Conservation (phyloP, 2,797 vertebrate species). For the Enteromius anoplus region DNA sequence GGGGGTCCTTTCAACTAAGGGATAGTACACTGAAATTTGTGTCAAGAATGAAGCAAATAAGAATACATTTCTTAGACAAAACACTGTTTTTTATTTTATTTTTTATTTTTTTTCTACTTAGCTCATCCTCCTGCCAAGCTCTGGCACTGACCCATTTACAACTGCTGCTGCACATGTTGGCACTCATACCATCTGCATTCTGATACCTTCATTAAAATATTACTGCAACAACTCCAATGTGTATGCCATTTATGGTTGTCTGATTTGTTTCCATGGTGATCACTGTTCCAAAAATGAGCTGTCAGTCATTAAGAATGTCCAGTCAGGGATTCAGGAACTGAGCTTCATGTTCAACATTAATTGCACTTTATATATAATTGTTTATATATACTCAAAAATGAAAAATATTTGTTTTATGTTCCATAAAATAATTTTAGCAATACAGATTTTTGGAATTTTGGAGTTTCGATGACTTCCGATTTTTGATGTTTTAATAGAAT, state of each 20-base stretch:
- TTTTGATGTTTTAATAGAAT: background rate
- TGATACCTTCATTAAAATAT: conserved; percentile 50
- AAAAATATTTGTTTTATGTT: background rate
- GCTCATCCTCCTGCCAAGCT: conserved; percentile 33
- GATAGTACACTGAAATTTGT: conserved; percentile 25
- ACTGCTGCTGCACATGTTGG: conserved; percentile 47
- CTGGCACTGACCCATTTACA: conserved; percentile 46
- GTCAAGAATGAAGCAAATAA: conserved; percentile 38
- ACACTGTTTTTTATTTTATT: background rate
- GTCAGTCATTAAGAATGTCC: conserved; percentile 70
- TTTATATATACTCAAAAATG: no score
- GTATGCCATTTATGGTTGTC: conserved; percentile 46
- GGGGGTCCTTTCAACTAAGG: conserved; percentile 37
- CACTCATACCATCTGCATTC: conserved; percentile 44
- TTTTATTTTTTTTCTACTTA: background rate
- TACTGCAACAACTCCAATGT: conserved; percentile 35
- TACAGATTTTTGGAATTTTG: background rate
- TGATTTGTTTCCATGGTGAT: conserved; percentile 66
- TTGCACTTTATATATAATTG: background rate
- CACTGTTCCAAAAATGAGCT: conserved; percentile 75
- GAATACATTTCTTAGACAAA: conserved; percentile 32
- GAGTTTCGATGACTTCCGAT: background rate
- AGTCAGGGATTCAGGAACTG: conserved; percentile 12
- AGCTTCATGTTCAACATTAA: background rate
- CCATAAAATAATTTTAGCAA: background rate